phyloP scores from a whole-genome alignment of 2,797 vertebrate genomes.

The Urocyon cinereoargenteus region DNA sequence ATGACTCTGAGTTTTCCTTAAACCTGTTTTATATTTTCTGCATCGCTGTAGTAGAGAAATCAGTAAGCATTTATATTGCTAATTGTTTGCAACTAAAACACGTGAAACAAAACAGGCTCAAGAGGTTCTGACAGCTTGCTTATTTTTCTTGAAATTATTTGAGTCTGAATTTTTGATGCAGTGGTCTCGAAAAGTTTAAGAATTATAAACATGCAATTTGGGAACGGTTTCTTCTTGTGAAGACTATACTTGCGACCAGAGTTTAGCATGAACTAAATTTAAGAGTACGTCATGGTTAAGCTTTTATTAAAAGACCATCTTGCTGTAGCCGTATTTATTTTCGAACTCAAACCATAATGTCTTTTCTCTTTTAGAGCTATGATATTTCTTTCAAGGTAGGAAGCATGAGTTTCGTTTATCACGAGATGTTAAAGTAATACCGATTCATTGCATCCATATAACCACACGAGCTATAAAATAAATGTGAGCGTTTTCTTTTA shows the following conservation, averaged over 20 bases:
- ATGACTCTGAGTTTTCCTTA: slow-evolving; percentile 31
- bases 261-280: neutral
- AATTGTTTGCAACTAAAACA: slow-evolving; percentile 64
- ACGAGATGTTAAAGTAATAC: neutral
- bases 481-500: neutral
- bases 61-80: slow-evolving; percentile 63
- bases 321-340: neutral
- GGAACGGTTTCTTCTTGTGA: neutral
- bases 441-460: neutral
- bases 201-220: slow-evolving; percentile 16
- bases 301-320: slow-evolving; percentile 20
- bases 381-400: neutral
- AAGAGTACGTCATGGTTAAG: neutral
- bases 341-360: neutral
- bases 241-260: neutral
- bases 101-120: slow-evolving; percentile 64
- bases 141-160: slow-evolving; percentile 66
- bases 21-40: slow-evolving; percentile 70
- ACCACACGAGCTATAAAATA: neutral
- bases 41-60: slow-evolving; percentile 32
- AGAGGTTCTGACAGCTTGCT: slow-evolving; percentile 59
- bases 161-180: slow-evolving; percentile 64
- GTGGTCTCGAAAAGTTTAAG: slow-evolving; percentile 41
- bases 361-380: neutral
- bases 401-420: neutral